Conservation (phyloP, 2,888 invertebrate species). For the Ormyrus rosae region DNA sequence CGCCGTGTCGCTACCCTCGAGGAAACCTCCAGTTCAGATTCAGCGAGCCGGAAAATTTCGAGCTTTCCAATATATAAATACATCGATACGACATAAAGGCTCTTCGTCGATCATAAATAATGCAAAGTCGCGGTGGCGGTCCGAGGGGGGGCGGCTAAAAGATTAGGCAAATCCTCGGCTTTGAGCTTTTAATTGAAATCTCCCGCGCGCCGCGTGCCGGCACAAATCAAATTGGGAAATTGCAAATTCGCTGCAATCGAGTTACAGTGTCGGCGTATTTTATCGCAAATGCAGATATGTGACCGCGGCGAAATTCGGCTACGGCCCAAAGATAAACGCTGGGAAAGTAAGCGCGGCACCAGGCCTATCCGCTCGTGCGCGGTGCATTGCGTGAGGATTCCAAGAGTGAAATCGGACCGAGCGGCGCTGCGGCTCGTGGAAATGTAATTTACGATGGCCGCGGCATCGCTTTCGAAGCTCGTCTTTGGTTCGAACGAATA, state of each 20-base stretch:
- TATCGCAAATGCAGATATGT: conserved; percentile 41
- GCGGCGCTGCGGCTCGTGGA: too few species aligned
- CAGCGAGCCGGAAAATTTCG: not conserved
- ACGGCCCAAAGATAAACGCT: conserved; percentile 30
- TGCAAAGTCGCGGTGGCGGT: conserved; percentile 23
- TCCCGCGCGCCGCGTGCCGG: not conserved
- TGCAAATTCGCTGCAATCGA: conserved; percentile 51
- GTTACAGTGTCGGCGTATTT: conserved; percentile 32
- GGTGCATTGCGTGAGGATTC: too few species aligned
- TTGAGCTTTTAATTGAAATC: conserved; percentile 49
- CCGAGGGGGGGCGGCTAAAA: conserved; percentile 1
- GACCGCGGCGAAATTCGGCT: not conserved
- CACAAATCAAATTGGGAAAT: conserved; percentile 51
- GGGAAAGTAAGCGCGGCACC: not conserved
- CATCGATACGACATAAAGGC: not conserved
- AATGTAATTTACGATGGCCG: too few species aligned
- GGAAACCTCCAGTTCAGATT: too few species aligned
- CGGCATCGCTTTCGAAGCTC: too few species aligned
- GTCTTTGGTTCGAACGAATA: too few species aligned
- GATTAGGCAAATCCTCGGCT: conserved; percentile 49
- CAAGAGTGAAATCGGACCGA: too few species aligned
- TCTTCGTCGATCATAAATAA: conserved; percentile 37
- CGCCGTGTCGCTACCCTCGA: too few species aligned
- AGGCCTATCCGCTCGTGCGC: too few species aligned
- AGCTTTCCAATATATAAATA: conserved; percentile 12